Evolutionary conservation across 1,140 invertebrate species (phyloP), one percentile per base, ranked within the genome.

Genomic region (Procambarus clarkii): DNA sequence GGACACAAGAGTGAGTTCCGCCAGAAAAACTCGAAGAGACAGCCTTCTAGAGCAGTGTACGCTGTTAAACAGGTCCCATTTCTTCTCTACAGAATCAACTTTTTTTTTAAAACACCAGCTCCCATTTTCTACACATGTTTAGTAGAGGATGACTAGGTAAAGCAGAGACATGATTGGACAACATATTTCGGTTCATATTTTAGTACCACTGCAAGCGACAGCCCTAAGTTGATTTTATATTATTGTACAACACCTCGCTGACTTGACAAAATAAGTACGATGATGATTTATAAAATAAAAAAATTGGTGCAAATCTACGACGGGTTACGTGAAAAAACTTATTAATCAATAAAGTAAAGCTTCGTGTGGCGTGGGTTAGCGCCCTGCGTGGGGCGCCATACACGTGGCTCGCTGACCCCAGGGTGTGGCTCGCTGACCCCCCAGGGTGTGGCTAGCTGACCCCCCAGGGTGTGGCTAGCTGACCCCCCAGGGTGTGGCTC

Each of bases 21-120:
- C 24, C n/a, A 74, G 69, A 74, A 74, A 74, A 24, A 74, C 69
- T 74, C 69, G 69, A 74, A 74, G 69, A 74, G 69, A 74, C 69
- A 74, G 69, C 69, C 69, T 74, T 74, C 69, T 74, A 74, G 24
- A 34, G 24, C 69, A 74, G 5, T 21, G 1, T 74, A 74, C 21
- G 69, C 69, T 74, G 69, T 74, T 74, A 74, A 34, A 74, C n/a
- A 34, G 3, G 13, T 34, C 69, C 69, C 69, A 74, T 74, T 74
- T 74, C 21, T 21, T 74, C 69, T 74, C 34, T 34, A 74, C 50
- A 74, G 5, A 24, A 8, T 74, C 69, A 74, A 44, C 69, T 74
- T 74, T 74, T 74, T 74, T 34, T 34, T 7, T 74, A 74, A 74
- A 54, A 34, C 69, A 74, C 69, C 69, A 34, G 69, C 69, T 74